Percentiles rank a stretch among this genome's conserved stretches.
These are phyloP conservation scores for Lophura nycthemera DNA, from an alignment of 2,113 vertebrate species.

Conservation along the genomic window DNA sequence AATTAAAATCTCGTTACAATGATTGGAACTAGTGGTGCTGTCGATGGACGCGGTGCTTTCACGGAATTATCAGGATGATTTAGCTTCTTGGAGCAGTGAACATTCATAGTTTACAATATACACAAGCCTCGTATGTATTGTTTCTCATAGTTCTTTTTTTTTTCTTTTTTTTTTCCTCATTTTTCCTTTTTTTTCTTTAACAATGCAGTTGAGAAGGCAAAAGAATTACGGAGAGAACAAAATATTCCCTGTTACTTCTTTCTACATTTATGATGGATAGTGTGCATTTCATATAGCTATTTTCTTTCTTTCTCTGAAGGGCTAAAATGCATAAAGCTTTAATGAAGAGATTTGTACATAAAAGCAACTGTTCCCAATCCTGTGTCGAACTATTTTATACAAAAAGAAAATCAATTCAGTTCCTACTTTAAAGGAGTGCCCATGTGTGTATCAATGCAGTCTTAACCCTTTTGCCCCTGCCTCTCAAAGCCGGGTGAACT, in stretches of 20 bases:
- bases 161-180: not conserved
- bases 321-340: slow-evolving; percentile 83
- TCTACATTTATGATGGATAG: slow-evolving; percentile 74
- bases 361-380: slow-evolving; percentile 84
- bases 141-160: slow-evolving; percentile 64
- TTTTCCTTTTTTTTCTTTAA: slow-evolving; percentile 24
- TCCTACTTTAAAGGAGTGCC: slow-evolving; percentile 77
- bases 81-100: slow-evolving; percentile 75
- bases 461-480: slow-evolving; percentile 73
- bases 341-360: slow-evolving; percentile 79
- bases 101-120: slow-evolving; percentile 84
- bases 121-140: slow-evolving; percentile 79
- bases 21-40: slow-evolving; percentile 91
- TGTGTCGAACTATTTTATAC: slow-evolving; percentile 77
- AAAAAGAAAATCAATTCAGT: slow-evolving; percentile 70
- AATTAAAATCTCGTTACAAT: slow-evolving; percentile 91
- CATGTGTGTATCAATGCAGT: slow-evolving; percentile 70
- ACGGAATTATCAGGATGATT: slow-evolving; percentile 75
- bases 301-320: slow-evolving; percentile 77
- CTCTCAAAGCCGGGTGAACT: slow-evolving; percentile 64
- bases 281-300: slow-evolving; percentile 78
- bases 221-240: slow-evolving; percentile 76
- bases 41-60: slow-evolving; percentile 65
- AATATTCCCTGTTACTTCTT: slow-evolving; percentile 76
- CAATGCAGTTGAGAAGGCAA: slow-evolving; percentile 81